phyloP scores from a whole-genome alignment of 1,140 invertebrate genomes.

The Philopotamus ludificatus region DNA sequence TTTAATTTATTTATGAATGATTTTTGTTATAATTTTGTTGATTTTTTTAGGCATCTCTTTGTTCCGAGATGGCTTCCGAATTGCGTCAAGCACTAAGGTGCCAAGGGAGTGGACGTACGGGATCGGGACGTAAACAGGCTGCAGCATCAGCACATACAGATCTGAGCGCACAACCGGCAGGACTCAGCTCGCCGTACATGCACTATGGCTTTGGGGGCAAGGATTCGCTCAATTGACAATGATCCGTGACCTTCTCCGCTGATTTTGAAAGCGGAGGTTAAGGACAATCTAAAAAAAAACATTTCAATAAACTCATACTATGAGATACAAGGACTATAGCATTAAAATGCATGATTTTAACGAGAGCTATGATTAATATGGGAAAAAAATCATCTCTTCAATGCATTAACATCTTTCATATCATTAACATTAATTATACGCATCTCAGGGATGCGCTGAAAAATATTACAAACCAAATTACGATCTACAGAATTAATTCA shows the following conservation, averaged over 20 bases:
- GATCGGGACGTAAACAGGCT: constrained; percentile 48
- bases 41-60: constrained; percentile 61
- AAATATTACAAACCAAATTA: no score
- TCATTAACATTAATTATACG: no score
- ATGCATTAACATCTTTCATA: no score
- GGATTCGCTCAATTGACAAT: constrained; percentile 57
- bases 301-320: no score
- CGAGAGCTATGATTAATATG: no score
- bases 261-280: constrained; percentile 37
- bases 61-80: constrained; percentile 68
- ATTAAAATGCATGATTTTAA: no score
- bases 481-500: no score
- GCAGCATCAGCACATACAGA: constrained; percentile 42
- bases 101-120: constrained; percentile 52
- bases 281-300: not conserved
- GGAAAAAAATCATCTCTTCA: no score
- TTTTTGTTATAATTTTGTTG: not conserved
- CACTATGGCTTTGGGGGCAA: constrained; percentile 64
- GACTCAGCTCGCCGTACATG: constrained; percentile 55
- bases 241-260: constrained; percentile 40
- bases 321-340: no score
- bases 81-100: constrained; percentile 68
- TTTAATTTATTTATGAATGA: not conserved
- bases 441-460: no score
- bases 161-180: constrained; percentile 47